Evolutionary conservation across 1,140 invertebrate species (phyloP), one percentile per base, ranked within the genome.

Genomic region (Drosophila ercepeae): DNA sequence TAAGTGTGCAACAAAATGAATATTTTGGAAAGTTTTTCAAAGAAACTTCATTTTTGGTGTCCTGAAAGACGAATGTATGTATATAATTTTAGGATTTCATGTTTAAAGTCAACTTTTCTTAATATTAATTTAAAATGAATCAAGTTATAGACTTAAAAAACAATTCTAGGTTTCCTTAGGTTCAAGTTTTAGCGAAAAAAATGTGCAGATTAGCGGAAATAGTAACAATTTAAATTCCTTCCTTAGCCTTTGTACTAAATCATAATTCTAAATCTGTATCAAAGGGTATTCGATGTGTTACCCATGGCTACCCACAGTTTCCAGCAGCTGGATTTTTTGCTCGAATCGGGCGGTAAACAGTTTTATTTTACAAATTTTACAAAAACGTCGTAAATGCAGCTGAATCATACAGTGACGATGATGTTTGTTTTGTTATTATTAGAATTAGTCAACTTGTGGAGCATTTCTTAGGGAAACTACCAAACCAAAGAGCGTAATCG

Each of bases 341-440:
- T 53, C 42, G 51, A 41, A 55, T 39, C 45, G 45, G 32, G 61
- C 36, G 58, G 71, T 75, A 78, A 78, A 77, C 68, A 78, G 67
- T 78, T 86, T 86, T 76, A 81, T 79, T 84, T 84, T 79, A 84
- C 81, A 84, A 58, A 69, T 39, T 39, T 82, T 83, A 55, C n/a
- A n/a, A n/a, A n/a, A n/a, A 75, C 75, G 79, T 78, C 65, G 84
- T 84, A 79, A 84, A 84, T 86, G 75, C 78, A 48, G 60, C 81
- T 84, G 79, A 79, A 67, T 83, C 53, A 68, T 86, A 86, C 19
- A 46, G 49, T 52, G 34, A 73, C 39, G 57, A 65, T 83, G 52
- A 32, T 52, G 14, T 57, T 13, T 57, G 14, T 23, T 58, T 19
- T 71, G 44, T 55, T 29, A n/a, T 45, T 4, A 36, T 49, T 83